Evolutionary conservation across 2,113 vertebrate genomes (phyloP).

Genomic region (Odontesthes bonariensis): DNA sequence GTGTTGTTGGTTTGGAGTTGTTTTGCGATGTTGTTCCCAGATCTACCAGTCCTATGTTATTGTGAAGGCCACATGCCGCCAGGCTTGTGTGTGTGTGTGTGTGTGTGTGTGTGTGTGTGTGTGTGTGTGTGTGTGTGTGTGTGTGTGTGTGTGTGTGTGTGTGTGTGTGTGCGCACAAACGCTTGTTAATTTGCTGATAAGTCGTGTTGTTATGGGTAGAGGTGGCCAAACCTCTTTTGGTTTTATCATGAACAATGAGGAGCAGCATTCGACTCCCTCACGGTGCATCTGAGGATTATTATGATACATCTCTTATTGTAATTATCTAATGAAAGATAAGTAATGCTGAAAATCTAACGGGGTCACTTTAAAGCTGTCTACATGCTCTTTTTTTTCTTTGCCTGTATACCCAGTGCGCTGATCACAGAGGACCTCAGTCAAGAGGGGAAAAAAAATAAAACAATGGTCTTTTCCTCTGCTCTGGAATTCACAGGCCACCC

Average conservation of each 20-base stretch:
- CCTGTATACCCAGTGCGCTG: not conserved
- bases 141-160: no score
- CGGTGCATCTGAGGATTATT: not conserved
- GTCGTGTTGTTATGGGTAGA: not conserved
- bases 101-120: no score
- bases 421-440: slow-evolving; percentile 48
- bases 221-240: not conserved
- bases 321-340: slow-evolving; percentile 20
- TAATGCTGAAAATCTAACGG: slow-evolving; percentile 11
- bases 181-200: not conserved
- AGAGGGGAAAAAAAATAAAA: slow-evolving; percentile 40
- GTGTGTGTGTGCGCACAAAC: no score
- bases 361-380: slow-evolving; percentile 15
- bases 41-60: slow-evolving; percentile 29
- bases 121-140: no score
- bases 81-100: slow-evolving; percentile 16
- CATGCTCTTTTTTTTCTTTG: slow-evolving; percentile 23
- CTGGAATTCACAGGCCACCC: slow-evolving; percentile 66
- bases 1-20: slow-evolving; percentile 33
- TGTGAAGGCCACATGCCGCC: not conserved
- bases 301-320: slow-evolving; percentile 4
- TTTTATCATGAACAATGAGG: not conserved
- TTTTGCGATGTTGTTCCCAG: slow-evolving; percentile 21
- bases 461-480: slow-evolving; percentile 66
- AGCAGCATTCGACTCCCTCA: not conserved